Evolutionary conservation across 2,888 invertebrate species (phyloP), one percentile per base, ranked within the genome.

Genomic region (Macrophya annulata): DNA sequence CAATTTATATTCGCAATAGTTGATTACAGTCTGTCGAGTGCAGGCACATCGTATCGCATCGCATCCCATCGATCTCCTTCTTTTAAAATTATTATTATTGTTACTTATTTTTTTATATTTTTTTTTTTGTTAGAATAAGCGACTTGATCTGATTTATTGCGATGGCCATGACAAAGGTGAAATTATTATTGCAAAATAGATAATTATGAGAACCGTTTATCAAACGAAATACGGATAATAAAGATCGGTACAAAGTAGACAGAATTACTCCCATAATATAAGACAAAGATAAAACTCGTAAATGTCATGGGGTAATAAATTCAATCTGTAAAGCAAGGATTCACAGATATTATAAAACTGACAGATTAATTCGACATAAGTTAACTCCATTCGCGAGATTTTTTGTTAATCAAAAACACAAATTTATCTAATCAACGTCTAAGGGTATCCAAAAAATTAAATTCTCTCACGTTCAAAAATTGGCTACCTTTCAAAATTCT

Each of bases 161-260:
- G 81, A 59, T 81, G 81, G 65, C 65, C 81, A 51, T 81, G 81
- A 81, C 65, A 25, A 43, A 65, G 81, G 59, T 62, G 43, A 21
- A 62, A 81, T 81, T 81, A 81, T 65, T 55, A 37, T 81, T 81
- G 40, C 62, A 12, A 81, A 62, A 81, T 45, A 81, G 62, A 81
- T 45, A 81, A 81, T 81, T 59, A 62, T 81, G 81, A 81, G 81
- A 81, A 81, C 81, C 81, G 15, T 81, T 81, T 81, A 62, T 81
- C 37, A 37, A 62, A 62, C 21, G 21, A 12, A n/a, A 21, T 40
- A n/a, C 9, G 6, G 31, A 81, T 65, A 62, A 62, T 43, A 62
- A 55, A 62, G n/a, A 37, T 81, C 45, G 72, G 43, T 45, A 74
- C 43, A 8, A n/a, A 74, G 72, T 21, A 45, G 72, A 45, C 17